Evolutionary conservation across 1,140 invertebrate genomes (phyloP), one percentile per base, ranked within the genome.

Genomic region (Dendrolimus kikuchii): DNA sequence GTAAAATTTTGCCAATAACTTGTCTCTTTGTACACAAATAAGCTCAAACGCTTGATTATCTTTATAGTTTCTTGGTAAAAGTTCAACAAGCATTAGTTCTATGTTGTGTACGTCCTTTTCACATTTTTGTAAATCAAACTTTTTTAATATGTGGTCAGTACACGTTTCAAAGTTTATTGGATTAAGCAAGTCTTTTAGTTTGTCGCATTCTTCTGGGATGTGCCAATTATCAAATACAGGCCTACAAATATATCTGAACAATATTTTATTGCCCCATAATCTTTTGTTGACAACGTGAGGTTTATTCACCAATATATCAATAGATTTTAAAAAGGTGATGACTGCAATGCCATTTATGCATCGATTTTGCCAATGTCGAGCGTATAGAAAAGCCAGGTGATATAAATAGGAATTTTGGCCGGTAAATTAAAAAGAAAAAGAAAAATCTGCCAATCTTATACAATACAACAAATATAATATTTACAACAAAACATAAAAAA

Each of bases 221-320:
- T 23, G 23, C 23, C 23, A 23, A 23, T 23, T 23, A 23, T 23
- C 23, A 23, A 23, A 23, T 23, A 23, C 38, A 52, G 53, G 10
- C 46, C 58, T 55, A 48, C 54, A 64, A 45, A 44, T 44, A 49
- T 36, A 53, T 57, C 51, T 66, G 51, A 46, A 59, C 54, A 73
- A 60, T 38, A 70, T 49, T 59, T 73, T 81, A 49, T 59, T 66
- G 8, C 80, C 80, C 82, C 82, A 86, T 59, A 83, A 60, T 44
- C 77, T 71, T 60, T 81, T 83, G 51, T 83, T 86, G 10, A 83
- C 62, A 51, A 86, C 72, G 63, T 86, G 77, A 42, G 79, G 77
- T 62, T 83, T 83, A n/a, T 51, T 72, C 49, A 77, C 59, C 45
- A 83, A 64, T 46, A 86, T 77, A 59, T 75, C 57, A 41, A 78